Base-by-base conservation (phyloP, 2,797 vertebrate genomes). In the Sternarchorhynchus goeldii region DNA sequence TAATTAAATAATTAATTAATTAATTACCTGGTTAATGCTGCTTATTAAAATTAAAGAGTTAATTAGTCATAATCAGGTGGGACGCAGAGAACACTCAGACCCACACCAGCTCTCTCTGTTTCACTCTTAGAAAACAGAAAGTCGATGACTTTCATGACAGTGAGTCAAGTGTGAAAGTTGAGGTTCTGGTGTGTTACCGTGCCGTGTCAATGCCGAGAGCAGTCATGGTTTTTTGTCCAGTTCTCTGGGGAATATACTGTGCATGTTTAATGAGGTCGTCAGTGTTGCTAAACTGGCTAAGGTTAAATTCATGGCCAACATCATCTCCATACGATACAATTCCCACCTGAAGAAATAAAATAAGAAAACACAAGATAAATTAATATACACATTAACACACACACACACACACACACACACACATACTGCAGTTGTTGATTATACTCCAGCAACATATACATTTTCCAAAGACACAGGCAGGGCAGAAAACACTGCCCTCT, bases 291-390 rank as follows among this genome's bases (percentile, higher is more conserved):
- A 96, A 97, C 56, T 96, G 93, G 79, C 93, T 99, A 85, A 99
- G 91, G 83, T 95, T 96, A 90, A 99, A 96, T 1, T 94, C 92
- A 83, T 99, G 96, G 34, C 93, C 95, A 59, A 98, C 95, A 0
- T 89, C 91, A 87, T 94, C 88, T n/a, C 96, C 97, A 0, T 99
- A 99, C 1, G 98, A 97, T 86, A 99, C 96, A 45, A 99, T 95
- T 76, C 96, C 96, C 87, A 99, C 96, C 97, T 99, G 87, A 79
- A 93, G 58, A 70, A 70, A 6, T 0, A 39, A 66, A 69, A 68
- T 36, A 53, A 8, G 80, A 78, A 25, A 79, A 86, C 79, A 85
- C 58, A 66, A 21, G 45, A 50, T 14, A 50, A 14, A 50, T 50
- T 50, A 25, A 25, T 25, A 25, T 25, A 59, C 25, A 25, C 25